A percentile compares a stretch with the other conserved stretches of the same genome.
These are phyloP conservation scores for Galerucella nymphaeae DNA, from an alignment of 2,888 invertebrate genomes.

Conservation along the genomic window DNA sequence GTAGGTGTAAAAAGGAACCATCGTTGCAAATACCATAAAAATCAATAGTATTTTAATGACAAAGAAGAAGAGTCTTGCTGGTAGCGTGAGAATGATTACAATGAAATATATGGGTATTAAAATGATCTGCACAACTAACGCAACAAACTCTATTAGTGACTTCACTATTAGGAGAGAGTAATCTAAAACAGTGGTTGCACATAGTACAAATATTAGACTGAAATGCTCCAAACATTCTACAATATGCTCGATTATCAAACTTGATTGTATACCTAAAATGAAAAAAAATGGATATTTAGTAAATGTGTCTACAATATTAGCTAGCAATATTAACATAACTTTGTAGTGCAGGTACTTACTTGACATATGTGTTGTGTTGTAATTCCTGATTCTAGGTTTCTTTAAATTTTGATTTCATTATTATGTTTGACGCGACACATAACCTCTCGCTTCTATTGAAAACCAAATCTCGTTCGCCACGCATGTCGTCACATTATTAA, in stretches of 20 bases:
- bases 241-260: background rate
- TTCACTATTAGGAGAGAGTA: background rate
- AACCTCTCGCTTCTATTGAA: too few relatives aligned
- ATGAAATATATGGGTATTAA: slow-evolving; percentile 18
- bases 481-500: too few relatives aligned
- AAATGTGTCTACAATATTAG: background rate
- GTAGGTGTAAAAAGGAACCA: slow-evolving; percentile 15
- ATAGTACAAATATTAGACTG: background rate
- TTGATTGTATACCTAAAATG: slow-evolving; percentile 12
- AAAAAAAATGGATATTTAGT: background rate
- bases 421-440: too few relatives aligned
- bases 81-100: slow-evolving; percentile 1
- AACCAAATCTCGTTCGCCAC: too few relatives aligned
- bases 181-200: background rate
- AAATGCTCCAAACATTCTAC: background rate
- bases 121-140: background rate
- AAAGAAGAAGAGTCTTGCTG: slow-evolving; percentile 2
- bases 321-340: background rate
- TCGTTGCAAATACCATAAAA: background rate
- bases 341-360: slow-evolving; percentile 11
- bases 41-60: slow-evolving; percentile 6
- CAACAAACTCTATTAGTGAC: background rate
- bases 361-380: slow-evolving; percentile 16
- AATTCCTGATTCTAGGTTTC: background rate
- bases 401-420: background rate